A percentile compares a stretch with the other conserved stretches of the same genome.
phyloP scores from a whole-genome alignment of 2,888 invertebrate species.

The Diarsia rubi region DNA sequence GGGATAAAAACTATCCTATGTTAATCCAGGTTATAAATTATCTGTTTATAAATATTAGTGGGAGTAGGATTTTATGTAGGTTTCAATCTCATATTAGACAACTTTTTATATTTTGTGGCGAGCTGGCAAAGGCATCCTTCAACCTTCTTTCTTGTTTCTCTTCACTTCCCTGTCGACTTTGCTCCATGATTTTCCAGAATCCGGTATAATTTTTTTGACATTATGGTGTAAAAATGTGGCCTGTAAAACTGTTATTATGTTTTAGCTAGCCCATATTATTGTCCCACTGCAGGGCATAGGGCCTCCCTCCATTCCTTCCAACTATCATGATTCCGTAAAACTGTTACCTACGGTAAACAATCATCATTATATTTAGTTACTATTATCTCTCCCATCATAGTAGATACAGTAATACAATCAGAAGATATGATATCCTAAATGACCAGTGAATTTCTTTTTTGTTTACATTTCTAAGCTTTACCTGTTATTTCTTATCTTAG shows the following conservation, averaged over 20 bases:
- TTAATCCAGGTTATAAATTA: no score
- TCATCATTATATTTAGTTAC: background rate
- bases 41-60: no score
- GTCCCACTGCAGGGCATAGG: no score
- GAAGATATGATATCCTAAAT: slow-evolving; percentile 20
- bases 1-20: no score
- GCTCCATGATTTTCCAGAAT: background rate
- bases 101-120: background rate
- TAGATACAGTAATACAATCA: background rate
- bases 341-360: background rate
- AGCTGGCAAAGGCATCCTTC: background rate
- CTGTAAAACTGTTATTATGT: no score
- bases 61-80: background rate
- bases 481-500: background rate
- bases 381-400: background rate
- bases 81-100: background rate
- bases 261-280: no score
- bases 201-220: no score
- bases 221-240: no score
- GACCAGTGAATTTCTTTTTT: background rate
- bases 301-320: no score
- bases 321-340: no score
- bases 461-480: background rate
- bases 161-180: background rate
- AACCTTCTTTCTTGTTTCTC: background rate